Evolutionary conservation across 23 tunicate species (phyloP).

Genomic region (Styela plicata): DNA sequence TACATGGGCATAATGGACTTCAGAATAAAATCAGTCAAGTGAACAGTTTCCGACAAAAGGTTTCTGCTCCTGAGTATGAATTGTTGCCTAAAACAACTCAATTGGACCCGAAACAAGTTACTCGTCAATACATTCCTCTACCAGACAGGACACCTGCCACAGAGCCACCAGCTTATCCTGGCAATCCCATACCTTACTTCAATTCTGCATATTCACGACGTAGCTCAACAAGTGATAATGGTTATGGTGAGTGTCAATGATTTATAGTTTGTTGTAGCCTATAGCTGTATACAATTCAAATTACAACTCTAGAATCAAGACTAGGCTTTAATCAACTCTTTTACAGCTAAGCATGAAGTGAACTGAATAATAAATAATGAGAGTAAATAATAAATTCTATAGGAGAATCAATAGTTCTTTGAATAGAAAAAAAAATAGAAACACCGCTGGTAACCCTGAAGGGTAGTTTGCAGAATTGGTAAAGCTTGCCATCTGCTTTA

Average conservation of each 20-base stretch:
- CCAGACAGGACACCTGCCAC: constrained; percentile 52
- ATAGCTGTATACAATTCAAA: too few relatives aligned
- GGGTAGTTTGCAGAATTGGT: too few relatives aligned
- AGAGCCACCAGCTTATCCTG: constrained; percentile 66
- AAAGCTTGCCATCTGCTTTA: too few relatives aligned
- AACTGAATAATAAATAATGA: too few relatives aligned
- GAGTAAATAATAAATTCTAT: too few relatives aligned
- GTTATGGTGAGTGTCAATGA: constrained; percentile 15
- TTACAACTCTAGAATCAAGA: too few relatives aligned
- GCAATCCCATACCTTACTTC: constrained; percentile 14
- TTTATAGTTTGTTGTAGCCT: too few relatives aligned
- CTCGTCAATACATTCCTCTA: constrained; percentile 37
- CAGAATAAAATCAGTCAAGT: not conserved
- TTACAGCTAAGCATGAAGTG: too few relatives aligned
- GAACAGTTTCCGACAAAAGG: constrained; percentile 1
- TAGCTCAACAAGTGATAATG: constrained; percentile 31
- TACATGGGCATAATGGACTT: constrained; percentile 5
- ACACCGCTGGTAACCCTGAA: too few relatives aligned
- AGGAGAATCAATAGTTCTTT: too few relatives aligned
- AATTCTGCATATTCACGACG: constrained; percentile 56
- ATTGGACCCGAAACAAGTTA: constrained; percentile 58
- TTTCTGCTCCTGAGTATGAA: not conserved
- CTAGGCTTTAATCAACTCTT: too few relatives aligned
- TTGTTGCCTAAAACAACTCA: not conserved
- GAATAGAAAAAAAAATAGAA: too few relatives aligned